Evolutionary conservation across 53 echinoderm and acorn worm genomes (phyloP).

Genomic region (Actinopyga echinites): DNA sequence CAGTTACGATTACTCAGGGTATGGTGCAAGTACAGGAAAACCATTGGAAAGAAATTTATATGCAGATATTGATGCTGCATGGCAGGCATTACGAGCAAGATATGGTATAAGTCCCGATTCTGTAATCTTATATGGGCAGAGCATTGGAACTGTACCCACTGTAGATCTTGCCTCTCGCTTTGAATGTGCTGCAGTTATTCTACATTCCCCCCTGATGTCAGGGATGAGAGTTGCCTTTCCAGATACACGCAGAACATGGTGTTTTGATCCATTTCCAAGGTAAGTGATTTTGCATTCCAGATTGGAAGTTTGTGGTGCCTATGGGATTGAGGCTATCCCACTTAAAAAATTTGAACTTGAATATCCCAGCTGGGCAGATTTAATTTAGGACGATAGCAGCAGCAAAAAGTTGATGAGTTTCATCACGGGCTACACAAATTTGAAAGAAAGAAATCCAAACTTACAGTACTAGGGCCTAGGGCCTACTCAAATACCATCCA

Average conservation of each 20-base stretch:
- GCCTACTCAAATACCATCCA: too few species aligned
- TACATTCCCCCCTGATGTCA: slow-evolving; percentile 99
- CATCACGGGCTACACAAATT: too few species aligned
- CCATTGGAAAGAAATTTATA: slow-evolving; percentile 96
- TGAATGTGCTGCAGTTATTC: slow-evolving; percentile 97
- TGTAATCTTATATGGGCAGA: slow-evolving; percentile 98
- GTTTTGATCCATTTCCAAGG: slow-evolving; percentile 99
- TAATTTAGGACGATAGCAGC: too few species aligned
- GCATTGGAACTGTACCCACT: slow-evolving; percentile 98
- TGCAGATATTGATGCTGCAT: slow-evolving; percentile 97
- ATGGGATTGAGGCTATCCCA: not conserved
- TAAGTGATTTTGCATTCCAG: too few species aligned
- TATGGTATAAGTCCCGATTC: slow-evolving; percentile 97
- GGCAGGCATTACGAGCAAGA: slow-evolving; percentile 94
- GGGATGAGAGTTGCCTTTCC: slow-evolving; percentile 99
- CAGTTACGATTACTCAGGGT: slow-evolving; percentile 99
- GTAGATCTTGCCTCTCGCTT: slow-evolving; percentile 96
- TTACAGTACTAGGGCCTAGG: too few species aligned
- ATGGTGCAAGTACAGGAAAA: slow-evolving; percentile 94
- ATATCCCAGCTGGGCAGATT: not conserved
- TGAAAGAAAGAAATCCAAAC: too few species aligned
- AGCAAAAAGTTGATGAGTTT: too few species aligned
- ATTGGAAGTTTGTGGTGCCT: too few species aligned
- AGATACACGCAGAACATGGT: slow-evolving; percentile 99
- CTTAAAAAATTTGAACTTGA: too few species aligned